phyloP scores from a whole-genome alignment of 2,888 invertebrate species.

The Ernsta delagoae region DNA sequence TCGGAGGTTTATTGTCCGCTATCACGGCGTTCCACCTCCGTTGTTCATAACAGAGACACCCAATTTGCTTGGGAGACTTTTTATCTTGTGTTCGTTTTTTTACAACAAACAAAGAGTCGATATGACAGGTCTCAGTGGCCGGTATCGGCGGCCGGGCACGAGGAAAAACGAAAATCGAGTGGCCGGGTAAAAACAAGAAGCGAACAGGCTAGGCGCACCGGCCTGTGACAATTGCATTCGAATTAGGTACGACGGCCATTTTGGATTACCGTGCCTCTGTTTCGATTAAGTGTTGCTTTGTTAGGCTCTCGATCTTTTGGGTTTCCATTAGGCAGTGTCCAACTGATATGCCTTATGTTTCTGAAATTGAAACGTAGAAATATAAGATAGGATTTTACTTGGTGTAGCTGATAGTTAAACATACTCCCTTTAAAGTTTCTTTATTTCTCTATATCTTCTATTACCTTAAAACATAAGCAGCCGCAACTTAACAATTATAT shows the following conservation, averaged over 20 bases:
- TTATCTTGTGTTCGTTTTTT: slow-evolving; percentile 75
- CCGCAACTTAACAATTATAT: too few relatives aligned
- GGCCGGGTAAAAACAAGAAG: slow-evolving; percentile 79
- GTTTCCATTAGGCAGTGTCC: slow-evolving; percentile 39
- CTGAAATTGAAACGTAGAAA: slow-evolving; percentile 38
- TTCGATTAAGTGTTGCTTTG: slow-evolving; percentile 67
- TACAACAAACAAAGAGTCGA: slow-evolving; percentile 71
- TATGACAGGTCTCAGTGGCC: slow-evolving; percentile 77
- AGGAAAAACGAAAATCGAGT: slow-evolving; percentile 78
- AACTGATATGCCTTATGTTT: slow-evolving; percentile 38
- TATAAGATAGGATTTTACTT: slow-evolving; percentile 18
- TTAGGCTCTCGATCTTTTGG: slow-evolving; percentile 41
- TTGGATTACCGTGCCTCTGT: slow-evolving; percentile 76
- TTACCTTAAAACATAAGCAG: too few relatives aligned
- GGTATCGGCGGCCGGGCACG: slow-evolving; percentile 72
- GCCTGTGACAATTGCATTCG: slow-evolving; percentile 82
- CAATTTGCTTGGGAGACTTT: slow-evolving; percentile 82
- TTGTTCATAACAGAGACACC: slow-evolving; percentile 83
- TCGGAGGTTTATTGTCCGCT: slow-evolving; percentile 83
- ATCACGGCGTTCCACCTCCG: slow-evolving; percentile 81
- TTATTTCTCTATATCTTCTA: too few relatives aligned
- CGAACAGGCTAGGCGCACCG: slow-evolving; percentile 58
- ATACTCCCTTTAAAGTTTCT: too few relatives aligned
- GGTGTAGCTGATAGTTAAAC: too few relatives aligned
- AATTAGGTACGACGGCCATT: slow-evolving; percentile 72